phyloP scores from a whole-genome alignment of 1,140 invertebrate genomes.

The Leptopilina clavipes region DNA sequence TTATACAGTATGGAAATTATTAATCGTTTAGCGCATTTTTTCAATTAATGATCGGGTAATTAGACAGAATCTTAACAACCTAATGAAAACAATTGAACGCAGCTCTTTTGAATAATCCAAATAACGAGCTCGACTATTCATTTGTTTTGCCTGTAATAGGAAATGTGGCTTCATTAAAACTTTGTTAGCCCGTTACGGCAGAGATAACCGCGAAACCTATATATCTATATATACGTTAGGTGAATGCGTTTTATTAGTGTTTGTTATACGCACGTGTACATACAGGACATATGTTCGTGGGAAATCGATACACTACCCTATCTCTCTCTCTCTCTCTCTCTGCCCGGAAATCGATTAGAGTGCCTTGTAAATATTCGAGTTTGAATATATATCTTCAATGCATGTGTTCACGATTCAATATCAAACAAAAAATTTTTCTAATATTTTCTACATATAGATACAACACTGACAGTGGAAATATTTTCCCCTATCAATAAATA shows the following conservation, averaged over 20 bases:
- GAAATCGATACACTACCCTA: constrained; percentile 9
- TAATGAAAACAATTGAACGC: background rate
- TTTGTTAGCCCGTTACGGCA: constrained; percentile 35
- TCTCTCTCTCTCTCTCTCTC: background rate
- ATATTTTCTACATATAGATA: background rate
- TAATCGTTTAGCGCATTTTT: too few species aligned
- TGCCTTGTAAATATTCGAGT: constrained; percentile 25
- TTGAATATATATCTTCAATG: background rate
- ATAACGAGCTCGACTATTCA: background rate
- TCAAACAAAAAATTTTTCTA: background rate
- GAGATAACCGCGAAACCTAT: constrained; percentile 32
- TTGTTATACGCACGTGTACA: constrained; percentile 31
- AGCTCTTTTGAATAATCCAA: constrained; percentile 13
- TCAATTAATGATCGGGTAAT: background rate
- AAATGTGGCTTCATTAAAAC: constrained; percentile 44
- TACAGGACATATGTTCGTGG: constrained; percentile 21
- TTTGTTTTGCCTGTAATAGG: constrained; percentile 32
- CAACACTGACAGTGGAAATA: background rate
- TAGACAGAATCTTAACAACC: background rate
- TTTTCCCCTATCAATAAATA: too few species aligned
- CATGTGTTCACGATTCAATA: background rate
- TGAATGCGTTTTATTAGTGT: constrained; percentile 25
- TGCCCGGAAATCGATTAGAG: constrained; percentile 32
- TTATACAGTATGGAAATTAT: too few species aligned
- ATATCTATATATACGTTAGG: background rate